Conservation (phyloP, 2,113 vertebrate genomes). For the Leucoraja erinaceus region DNA sequence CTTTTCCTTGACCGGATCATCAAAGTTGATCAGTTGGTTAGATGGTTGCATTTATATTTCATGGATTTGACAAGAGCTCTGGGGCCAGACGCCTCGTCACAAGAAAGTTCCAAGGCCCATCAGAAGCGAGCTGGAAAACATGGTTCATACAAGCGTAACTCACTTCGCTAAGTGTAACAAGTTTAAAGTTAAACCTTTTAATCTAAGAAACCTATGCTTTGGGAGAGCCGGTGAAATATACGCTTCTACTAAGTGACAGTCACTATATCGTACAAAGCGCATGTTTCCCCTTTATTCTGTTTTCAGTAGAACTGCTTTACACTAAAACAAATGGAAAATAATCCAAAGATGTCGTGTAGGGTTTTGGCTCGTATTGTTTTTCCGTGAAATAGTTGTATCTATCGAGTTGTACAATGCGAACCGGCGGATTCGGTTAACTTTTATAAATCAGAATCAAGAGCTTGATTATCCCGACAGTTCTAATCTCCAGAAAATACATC, state of each 20-base stretch:
- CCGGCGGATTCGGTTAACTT: not conserved
- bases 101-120: no score
- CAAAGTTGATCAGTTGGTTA: not conserved
- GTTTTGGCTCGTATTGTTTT: not conserved
- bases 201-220: not conserved
- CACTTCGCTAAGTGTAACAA: not conserved
- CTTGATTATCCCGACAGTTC: not conserved
- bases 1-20: not conserved
- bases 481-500: not conserved
- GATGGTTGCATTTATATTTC: not conserved
- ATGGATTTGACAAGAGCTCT: not conserved
- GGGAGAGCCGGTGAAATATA: not conserved
- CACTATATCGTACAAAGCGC: not conserved
- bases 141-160: not conserved
- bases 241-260: not conserved
- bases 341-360: not conserved
- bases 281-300: not conserved
- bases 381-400: not conserved
- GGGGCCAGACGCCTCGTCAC: not conserved
- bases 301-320: not conserved
- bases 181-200: not conserved
- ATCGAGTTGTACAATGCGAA: not conserved
- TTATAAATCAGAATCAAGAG: not conserved
- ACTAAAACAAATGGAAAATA: not conserved
- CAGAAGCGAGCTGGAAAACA: not conserved